Evolutionary conservation across 2,888 invertebrate genomes (phyloP).

Genomic region (Tuberolachnus salignus): DNA sequence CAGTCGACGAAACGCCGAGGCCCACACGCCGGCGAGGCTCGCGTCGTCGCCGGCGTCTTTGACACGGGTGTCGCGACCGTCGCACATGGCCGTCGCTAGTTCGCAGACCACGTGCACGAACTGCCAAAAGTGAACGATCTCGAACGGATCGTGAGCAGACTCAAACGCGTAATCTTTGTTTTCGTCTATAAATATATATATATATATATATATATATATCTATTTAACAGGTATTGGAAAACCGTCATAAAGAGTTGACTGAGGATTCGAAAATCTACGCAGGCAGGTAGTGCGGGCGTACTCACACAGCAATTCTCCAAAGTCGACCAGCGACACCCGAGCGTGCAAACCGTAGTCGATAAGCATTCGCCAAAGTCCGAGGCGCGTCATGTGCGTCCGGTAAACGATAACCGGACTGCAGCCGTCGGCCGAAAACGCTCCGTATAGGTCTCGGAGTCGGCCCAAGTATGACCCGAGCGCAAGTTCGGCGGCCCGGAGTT

Average conservation of each 20-base stretch:
- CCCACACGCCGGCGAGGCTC: neutral
- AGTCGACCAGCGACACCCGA: constrained; percentile 26
- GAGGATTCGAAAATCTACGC: no score
- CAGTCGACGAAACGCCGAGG: constrained; percentile 14
- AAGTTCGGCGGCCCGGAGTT: neutral
- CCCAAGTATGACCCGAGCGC: neutral
- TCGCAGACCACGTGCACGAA: constrained; percentile 27
- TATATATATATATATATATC: no score
- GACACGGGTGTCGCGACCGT: neutral
- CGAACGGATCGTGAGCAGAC: constrained; percentile 44
- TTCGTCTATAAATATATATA: no score
- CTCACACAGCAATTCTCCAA: constrained; percentile 37
- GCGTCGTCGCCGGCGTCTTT: neutral
- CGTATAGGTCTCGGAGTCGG: constrained; percentile 11
- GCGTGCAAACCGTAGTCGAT: neutral
- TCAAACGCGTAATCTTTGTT: constrained; percentile 15
- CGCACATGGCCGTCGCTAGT: neutral
- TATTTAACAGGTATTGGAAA: no score
- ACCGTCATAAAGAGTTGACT: no score
- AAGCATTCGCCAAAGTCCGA: constrained; percentile 43
- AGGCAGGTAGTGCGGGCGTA: neutral
- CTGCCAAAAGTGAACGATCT: constrained; percentile 41
- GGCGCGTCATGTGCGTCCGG: constrained; percentile 23
- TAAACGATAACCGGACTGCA: neutral
- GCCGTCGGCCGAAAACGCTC: constrained; percentile 15